phyloP scores from a whole-genome alignment of 53 echinoderm and acorn worm species.

The Temnopleurus reevesii region DNA sequence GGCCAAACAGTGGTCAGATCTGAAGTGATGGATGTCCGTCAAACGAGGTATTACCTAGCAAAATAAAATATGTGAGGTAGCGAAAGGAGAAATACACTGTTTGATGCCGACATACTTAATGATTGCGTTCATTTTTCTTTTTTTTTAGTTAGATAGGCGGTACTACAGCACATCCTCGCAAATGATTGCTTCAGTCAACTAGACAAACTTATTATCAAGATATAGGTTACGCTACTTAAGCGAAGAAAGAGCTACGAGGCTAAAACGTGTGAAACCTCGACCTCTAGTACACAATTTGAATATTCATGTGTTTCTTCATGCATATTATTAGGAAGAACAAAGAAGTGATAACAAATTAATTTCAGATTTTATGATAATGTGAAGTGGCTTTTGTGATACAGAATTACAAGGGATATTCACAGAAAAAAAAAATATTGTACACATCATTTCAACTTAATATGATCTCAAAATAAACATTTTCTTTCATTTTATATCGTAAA shows the following conservation, averaged over 20 bases:
- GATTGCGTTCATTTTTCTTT: too few relatives aligned
- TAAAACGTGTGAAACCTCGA: too few relatives aligned
- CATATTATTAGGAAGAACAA: constrained; percentile 23
- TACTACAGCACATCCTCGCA: too few relatives aligned
- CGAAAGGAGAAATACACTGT: neutral
- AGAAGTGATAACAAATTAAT: neutral
- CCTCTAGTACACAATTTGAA: too few relatives aligned
- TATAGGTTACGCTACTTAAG: too few relatives aligned
- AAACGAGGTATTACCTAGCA: neutral
- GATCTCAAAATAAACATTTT: neutral
- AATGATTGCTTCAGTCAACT: too few relatives aligned
- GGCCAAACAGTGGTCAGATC: neutral
- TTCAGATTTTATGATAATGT: neutral
- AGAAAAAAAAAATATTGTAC: neutral
- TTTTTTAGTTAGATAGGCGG: too few relatives aligned
- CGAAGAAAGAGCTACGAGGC: too few relatives aligned
- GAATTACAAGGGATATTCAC: neutral
- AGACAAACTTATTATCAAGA: too few relatives aligned
- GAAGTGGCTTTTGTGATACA: neutral
- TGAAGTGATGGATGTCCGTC: neutral
- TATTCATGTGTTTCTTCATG: too few relatives aligned
- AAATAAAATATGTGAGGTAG: constrained; percentile 24
- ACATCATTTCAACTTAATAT: neutral
- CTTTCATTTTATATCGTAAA: neutral
- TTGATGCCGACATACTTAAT: too few relatives aligned